Conservation (phyloP, 2,113 vertebrate species). For the Ciconia stormi region DNA sequence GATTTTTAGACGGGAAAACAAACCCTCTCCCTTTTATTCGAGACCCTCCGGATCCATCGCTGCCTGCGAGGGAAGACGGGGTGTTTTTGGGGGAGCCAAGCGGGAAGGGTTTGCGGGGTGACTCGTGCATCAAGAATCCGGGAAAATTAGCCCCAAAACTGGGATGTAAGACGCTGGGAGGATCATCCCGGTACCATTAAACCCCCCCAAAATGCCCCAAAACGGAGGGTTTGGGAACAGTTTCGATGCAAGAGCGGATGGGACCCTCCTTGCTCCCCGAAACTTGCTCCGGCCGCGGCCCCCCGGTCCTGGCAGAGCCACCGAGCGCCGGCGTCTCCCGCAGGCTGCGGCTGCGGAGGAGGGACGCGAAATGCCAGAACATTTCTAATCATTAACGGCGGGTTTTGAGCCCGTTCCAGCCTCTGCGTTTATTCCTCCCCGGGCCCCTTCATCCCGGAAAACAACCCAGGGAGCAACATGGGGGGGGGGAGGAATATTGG, state of each 20-base stretch:
- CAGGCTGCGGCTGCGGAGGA: slow-evolving; percentile 43
- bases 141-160: background rate
- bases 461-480: background rate
- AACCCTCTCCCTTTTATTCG: background rate
- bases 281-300: background rate
- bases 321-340: background rate
- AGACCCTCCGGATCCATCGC: background rate
- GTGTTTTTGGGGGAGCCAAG: background rate
- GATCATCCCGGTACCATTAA: background rate
- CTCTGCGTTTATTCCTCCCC: background rate
- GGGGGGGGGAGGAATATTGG: background rate
- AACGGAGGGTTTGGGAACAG: fast-evolving
- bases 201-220: too few species aligned
- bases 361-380: slow-evolving; percentile 42
- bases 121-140: background rate
- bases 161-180: background rate
- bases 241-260: too few species aligned
- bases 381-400: slow-evolving; percentile 44
- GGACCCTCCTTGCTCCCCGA: background rate
- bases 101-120: background rate
- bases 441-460: background rate
- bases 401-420: slow-evolving; percentile 8
- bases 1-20: background rate
- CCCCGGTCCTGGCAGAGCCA: background rate
- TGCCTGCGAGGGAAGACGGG: fast-evolving